A percentile compares a stretch with the other conserved stretches of the same genome.
Evolutionary conservation across 2,888 invertebrate genomes (phyloP).

Genomic region (Lepeophtheirus nordmannii): DNA sequence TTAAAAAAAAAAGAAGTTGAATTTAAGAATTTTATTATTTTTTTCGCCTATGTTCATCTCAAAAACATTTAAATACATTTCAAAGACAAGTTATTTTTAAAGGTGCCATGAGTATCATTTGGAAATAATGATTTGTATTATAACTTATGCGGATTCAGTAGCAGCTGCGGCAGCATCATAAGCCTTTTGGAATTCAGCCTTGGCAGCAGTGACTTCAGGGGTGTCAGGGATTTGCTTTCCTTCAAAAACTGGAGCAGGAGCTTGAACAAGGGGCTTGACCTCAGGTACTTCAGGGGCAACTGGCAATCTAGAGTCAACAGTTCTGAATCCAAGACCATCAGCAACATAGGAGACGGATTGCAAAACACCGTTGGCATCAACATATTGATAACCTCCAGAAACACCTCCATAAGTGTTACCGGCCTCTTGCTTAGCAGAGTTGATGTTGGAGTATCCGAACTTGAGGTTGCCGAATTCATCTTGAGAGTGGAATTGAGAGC

Average conservation of each 20-base stretch:
- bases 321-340: conserved; percentile 16
- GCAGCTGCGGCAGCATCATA: neutral
- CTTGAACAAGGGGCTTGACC: neutral
- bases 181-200: conserved; percentile 12
- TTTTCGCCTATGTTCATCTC: conserved; percentile 3
- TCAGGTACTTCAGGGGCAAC: conserved; percentile 8
- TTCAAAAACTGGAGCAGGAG: conserved; percentile 8
- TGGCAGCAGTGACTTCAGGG: conserved; percentile 19
- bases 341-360: conserved; percentile 19
- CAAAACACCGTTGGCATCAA: conserved; percentile 17
- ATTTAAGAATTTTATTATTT: neutral
- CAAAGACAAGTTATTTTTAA: neutral
- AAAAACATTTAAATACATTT: neutral
- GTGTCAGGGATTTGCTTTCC: conserved; percentile 8
- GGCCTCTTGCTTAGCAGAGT: conserved; percentile 17
- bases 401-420: conserved; percentile 23
- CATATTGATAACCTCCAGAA: conserved; percentile 10
- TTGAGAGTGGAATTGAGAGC: conserved; percentile 20
- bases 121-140: too few relatives aligned
- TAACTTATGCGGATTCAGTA: neutral
- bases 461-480: conserved; percentile 22
- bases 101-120: too few relatives aligned
- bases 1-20: neutral
- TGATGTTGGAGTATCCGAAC: conserved; percentile 23
- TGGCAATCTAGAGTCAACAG: conserved; percentile 11